Evolutionary conservation across 2,888 invertebrate genomes (phyloP).

Genomic region (Mythimna pallens): DNA sequence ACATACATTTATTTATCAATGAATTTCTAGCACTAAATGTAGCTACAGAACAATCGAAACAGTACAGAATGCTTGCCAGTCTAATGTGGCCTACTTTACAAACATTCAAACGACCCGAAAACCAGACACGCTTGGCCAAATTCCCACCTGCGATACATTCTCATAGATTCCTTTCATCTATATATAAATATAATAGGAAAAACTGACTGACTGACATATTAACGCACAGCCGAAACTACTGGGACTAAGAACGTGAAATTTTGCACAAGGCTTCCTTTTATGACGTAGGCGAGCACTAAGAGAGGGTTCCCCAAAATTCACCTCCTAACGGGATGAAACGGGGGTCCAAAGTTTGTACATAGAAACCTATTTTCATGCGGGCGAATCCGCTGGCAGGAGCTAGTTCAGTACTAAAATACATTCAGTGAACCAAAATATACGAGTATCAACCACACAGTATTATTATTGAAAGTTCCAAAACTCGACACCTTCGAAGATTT

Average conservation of each 20-base stretch:
- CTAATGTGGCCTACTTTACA: conserved; percentile 28
- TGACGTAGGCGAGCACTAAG: too few species aligned
- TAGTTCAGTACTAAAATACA: conserved; percentile 22
- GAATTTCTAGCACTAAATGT: not conserved
- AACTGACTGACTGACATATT: too few species aligned
- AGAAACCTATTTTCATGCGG: too few species aligned
- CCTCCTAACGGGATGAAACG: too few species aligned
- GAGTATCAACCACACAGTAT: not conserved
- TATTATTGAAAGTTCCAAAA: conserved; percentile 16
- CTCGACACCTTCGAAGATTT: conserved; percentile 24
- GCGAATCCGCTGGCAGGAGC: too few species aligned
- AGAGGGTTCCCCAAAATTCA: too few species aligned
- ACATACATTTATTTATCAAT: conserved; percentile 5
- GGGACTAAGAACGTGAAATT: too few species aligned
- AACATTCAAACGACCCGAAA: conserved; percentile 30
- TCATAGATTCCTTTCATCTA: conserved; percentile 9
- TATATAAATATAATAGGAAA: too few species aligned
- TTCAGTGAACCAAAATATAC: conserved; percentile 5
- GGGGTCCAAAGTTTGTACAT: too few species aligned
- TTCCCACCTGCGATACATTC: conserved; percentile 25
- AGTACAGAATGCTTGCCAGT: conserved; percentile 16
- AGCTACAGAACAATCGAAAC: conserved; percentile 4
- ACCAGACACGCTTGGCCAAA: conserved; percentile 30
- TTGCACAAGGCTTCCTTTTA: too few species aligned
- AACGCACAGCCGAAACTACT: too few species aligned